Evolutionary conservation across 2,888 invertebrate species (phyloP), one percentile per base, ranked within the genome.

Genomic region (Diarsia mendica): DNA sequence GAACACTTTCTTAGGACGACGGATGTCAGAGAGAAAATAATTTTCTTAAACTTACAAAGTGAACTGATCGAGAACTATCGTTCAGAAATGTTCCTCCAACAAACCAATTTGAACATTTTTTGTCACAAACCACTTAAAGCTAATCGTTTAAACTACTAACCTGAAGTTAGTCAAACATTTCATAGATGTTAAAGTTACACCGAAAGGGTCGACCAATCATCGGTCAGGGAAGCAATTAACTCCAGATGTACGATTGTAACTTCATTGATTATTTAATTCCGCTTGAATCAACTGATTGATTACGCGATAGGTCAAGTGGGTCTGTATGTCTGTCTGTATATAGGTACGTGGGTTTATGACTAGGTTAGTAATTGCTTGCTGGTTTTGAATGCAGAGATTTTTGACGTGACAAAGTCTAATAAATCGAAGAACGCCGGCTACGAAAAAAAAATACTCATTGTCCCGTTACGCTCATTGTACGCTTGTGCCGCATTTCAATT

Each of bases 201-300:
- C 49, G n/a, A 67, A 67, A 76, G 80, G 80, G 75, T 80, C 67
- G 60, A 61, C 80, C 53, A 55, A 58, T 61, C 63, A 76, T 67
- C 11, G 82, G 77, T 71, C 67, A 68, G 70, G 55, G 11, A 71
- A 68, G 65, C 77, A 82, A 82, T 85, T 77, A 73, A 76, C 67
- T 66, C 70, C 73, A 68, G 72, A 72, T 72, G 69, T 66, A 63
- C 72, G 79, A 83, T 85, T 74, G 61, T 73, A 77, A 83, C 72
- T 83, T 79, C 74, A 79, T 85, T 78, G 69, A 79, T 82, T 83
- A 84, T 77, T 72, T 83, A 75, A 77, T 83, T 83, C 67, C 72
- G 67, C 64, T 66, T 71, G 61, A 79, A 79, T 79, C 53, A 68
- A 65, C 67, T 79, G 85, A 85, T 83, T 83, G 85, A 83, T 83